A percentile compares a stretch with the other conserved stretches of the same genome.
Evolutionary conservation across 2,888 invertebrate genomes (phyloP).

Genomic region (Dexiosoma caninum): DNA sequence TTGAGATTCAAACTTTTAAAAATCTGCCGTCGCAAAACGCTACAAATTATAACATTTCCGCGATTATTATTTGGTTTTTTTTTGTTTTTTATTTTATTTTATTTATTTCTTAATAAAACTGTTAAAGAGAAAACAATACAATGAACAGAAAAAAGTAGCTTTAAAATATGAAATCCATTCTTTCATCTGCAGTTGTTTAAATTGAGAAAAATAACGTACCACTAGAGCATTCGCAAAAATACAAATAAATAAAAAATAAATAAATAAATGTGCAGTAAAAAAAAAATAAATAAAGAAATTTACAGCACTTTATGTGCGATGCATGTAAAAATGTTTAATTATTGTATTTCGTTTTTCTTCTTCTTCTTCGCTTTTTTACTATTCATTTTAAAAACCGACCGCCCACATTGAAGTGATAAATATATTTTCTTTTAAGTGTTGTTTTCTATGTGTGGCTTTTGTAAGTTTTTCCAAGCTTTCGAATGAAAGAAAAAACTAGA

Average conservation of each 20-base stretch:
- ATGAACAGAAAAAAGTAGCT: neutral
- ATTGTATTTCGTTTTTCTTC: too few relatives aligned
- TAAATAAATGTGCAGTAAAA: neutral
- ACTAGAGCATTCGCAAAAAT: neutral
- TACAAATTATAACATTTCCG: slow-evolving; percentile 43
- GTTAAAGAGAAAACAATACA: slow-evolving; percentile 13
- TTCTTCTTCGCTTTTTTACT: neutral
- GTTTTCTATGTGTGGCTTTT: neutral
- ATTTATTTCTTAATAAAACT: neutral
- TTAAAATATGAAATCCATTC: neutral
- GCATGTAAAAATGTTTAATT: slow-evolving; percentile 59
- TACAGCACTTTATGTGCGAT: slow-evolving; percentile 51
- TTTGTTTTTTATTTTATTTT: neutral
- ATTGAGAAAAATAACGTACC: neutral
- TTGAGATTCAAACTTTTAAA: neutral
- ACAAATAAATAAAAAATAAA: neutral
- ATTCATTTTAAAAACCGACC: slow-evolving; percentile 45
- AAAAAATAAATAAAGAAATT: slow-evolving; percentile 39
- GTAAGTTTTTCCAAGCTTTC: neutral
- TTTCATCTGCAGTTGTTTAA: neutral
- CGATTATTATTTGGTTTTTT: neutral
- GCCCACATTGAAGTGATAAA: slow-evolving; percentile 60
- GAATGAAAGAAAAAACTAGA: slow-evolving; percentile 11
- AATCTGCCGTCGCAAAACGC: neutral
- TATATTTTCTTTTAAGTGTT: slow-evolving; percentile 19